Percentiles rank a stretch among this genome's conserved stretches.
Conservation (phyloP, 2,797 vertebrate genomes). For the Manis crassicaudata region DNA sequence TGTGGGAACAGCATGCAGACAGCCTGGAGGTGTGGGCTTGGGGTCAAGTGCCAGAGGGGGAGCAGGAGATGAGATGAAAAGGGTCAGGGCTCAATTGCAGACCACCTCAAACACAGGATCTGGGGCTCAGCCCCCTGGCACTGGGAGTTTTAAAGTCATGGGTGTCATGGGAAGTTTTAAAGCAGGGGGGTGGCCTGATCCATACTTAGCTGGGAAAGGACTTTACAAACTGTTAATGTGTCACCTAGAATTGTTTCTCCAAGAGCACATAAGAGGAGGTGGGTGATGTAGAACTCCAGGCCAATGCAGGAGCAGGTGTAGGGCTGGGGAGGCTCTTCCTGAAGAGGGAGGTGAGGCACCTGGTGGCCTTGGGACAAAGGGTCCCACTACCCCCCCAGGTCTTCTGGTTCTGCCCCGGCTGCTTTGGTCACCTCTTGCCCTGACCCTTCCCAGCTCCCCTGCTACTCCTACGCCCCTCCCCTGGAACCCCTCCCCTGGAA, state of each 20-base stretch:
- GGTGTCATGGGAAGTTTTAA: background rate
- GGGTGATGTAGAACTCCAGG: rapidly evolving
- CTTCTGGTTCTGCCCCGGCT: background rate
- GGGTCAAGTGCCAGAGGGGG: too few relatives aligned
- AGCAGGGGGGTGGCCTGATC: background rate
- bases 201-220: background rate
- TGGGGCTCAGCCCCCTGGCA: background rate
- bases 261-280: background rate
- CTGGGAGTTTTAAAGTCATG: background rate
- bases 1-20: background rate
- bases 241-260: background rate
- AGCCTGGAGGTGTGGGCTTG: background rate
- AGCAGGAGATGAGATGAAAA: background rate
- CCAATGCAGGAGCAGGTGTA: background rate
- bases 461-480: background rate
- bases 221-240: background rate
- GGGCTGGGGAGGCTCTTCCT: background rate
- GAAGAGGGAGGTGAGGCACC: background rate
- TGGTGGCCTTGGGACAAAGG: too few relatives aligned
- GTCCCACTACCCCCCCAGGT: background rate
- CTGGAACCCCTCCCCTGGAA: background rate
- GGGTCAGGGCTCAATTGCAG: background rate
- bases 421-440: background rate
- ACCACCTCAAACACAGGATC: background rate
- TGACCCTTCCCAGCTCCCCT: background rate